These are phyloP conservation scores for Cotesia typhae DNA, from an alignment of 1,140 invertebrate genomes.

Conservation along the genomic window DNA sequence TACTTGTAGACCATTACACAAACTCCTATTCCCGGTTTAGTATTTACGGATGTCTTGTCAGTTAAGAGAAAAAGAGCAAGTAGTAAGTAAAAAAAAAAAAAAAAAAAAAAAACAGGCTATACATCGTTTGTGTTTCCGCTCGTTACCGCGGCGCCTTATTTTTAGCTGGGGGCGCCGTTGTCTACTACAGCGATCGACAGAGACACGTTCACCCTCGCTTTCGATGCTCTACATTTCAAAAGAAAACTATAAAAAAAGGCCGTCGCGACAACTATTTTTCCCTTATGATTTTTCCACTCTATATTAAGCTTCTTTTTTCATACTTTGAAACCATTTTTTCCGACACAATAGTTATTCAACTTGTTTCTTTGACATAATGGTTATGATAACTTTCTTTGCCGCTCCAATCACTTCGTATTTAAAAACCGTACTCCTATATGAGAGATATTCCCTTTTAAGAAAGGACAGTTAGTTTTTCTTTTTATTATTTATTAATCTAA, in stretches of 20 bases:
- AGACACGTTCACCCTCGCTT: slow-evolving; percentile 9
- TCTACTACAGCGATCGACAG: slow-evolving; percentile 11
- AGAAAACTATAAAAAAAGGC: slow-evolving; percentile 5
- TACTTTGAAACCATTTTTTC: no score
- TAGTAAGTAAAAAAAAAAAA: slow-evolving; percentile 5
- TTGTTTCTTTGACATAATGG: no score
- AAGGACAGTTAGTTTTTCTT: no score
- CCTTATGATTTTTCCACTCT: not conserved
- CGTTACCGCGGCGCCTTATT: slow-evolving; percentile 30
- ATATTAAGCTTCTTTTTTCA: not conserved
- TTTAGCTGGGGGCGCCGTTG: slow-evolving; percentile 14
- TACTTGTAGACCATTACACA: no score
- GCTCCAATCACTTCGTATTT: no score
- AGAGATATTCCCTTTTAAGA: no score
- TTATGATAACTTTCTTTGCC: no score
- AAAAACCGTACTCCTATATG: no score
- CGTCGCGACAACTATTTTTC: slow-evolving; percentile 12
- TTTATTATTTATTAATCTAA: no score
- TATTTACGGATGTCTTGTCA: not conserved
- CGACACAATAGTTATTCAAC: no score
- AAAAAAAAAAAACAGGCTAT: slow-evolving; percentile 16
- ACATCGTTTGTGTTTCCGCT: slow-evolving; percentile 21
- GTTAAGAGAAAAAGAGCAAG: not conserved
- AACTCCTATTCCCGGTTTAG: not conserved
- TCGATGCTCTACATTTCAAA: not conserved